Base-by-base conservation (phyloP, 2,797 vertebrate genomes). In the Morus bassanus region DNA sequence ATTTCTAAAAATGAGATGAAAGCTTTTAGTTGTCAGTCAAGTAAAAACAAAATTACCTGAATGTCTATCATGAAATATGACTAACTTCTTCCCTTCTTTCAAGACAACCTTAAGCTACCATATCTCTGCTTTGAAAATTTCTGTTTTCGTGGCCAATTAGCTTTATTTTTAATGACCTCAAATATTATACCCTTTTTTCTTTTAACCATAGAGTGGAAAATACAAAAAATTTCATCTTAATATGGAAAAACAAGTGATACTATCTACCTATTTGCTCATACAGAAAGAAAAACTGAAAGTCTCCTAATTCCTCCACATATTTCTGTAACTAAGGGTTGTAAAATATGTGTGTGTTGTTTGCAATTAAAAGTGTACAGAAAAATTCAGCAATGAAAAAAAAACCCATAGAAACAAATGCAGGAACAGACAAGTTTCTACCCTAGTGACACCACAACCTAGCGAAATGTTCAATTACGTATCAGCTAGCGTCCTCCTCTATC, bases 391-490 rank as follows among this genome's bases (percentile, higher is more conserved):
- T 16, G 8, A 82, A 13, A n/a, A 67, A 45, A 63, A 63, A 1
- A 0, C 18, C 14, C 19, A 23, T 0, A 35, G 22, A 76, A 61
- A 48, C 24, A 84, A 73, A 46, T 37, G 39, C 63, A 82, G 63
- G 21, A 73, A 65, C 28, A 69, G 73, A 23, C 7, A 88, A 9
- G 59, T 54, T 86, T 83, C 64, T 51, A 50, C 18, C 15, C 21
- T 25, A 33, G 28, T 7, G 48, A 64, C 37, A 48, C 19, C 30
- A 31, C 16, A 78, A 82, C 15, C 17, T 28, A 81, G 13, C 0
- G 0, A 88, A 88, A 60, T 2, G n/a, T 50, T 65, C 1, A 0
- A 7, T 1, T 17, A 69, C 13, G n/a, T 24, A 67, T 43, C 48
- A 70, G 28, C 23, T 48, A 31, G 28, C 2, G 1, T 61, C 23